Conservation (phyloP, 2,113 vertebrate species). For the Cyprinodon tularosa region DNA sequence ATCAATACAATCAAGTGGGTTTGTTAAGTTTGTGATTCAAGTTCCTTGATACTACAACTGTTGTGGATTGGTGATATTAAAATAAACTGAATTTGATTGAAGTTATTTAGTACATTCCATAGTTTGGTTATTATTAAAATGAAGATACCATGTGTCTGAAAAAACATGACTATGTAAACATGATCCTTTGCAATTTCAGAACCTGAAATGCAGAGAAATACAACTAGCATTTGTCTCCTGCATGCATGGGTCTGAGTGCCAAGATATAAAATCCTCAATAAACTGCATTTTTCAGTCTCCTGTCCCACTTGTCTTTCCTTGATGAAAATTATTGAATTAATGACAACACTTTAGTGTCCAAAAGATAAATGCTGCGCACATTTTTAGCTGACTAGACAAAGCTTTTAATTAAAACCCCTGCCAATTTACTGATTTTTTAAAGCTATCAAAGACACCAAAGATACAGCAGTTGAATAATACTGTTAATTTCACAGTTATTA, state of each 20-base stretch:
- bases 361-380: neutral
- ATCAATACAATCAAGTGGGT: too few relatives aligned
- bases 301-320: neutral
- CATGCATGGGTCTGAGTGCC: neutral
- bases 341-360: neutral
- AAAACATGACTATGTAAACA: neutral
- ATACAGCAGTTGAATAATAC: neutral
- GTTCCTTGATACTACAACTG: too few relatives aligned
- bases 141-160: neutral
- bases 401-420: neutral
- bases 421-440: slow-evolving; percentile 10
- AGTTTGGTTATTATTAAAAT: neutral
- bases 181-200: neutral
- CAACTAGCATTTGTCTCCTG: neutral
- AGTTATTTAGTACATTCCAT: too few relatives aligned
- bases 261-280: neutral
- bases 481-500: slow-evolving; percentile 37
- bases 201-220: neutral
- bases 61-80: too few relatives aligned
- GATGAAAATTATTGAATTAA: neutral
- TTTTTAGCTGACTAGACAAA: neutral
- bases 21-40: too few relatives aligned
- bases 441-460: slow-evolving; percentile 3
- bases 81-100: too few relatives aligned
- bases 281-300: neutral